Evolutionary conservation across 2,113 vertebrate species (phyloP), one percentile per base, ranked within the genome.

Genomic region (Echinops telfairi): DNA sequence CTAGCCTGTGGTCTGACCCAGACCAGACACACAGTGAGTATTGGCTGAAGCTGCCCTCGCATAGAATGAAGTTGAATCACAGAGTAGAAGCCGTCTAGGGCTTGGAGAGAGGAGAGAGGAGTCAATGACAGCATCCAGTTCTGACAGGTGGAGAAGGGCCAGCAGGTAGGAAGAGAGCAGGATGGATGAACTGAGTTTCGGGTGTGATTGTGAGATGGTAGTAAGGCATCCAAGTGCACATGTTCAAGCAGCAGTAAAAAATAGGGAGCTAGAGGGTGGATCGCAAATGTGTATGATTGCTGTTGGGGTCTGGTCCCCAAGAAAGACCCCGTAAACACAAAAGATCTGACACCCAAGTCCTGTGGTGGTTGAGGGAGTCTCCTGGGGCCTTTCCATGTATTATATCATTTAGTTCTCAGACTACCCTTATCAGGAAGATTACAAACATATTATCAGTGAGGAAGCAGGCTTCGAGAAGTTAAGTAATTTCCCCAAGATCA

Each of bases 331-430:
- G 3, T 47, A 80, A 29, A 53, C 22, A 53, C 19, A 53, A 19
- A 0, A 58, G 23, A 27, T 20, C 73, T 12, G 70, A 25, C 31
- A 68, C 10, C 10, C 58, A 12, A 27, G 47, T 16, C 6, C 2
- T 78, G 73, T 27, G 10, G 20, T 75, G 53, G 22, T 16, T 77
- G 20, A 73, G 66, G 17, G 12, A 53, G 47, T 53, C 47, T 53
- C 9, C 47, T 53, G 47, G 47, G 12, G 47, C 83, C 38, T 92
- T 86, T 22, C 22, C 36, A 11, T 80, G 29, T 47, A 27, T 66
- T 84, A 22, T 29, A 58, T 95, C 43, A 62, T 79, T 80, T 68
- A 66, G 88, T 85, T 89, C 58, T 83, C 85, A 81, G 17, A 68
- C 43, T 53, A 47, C 36, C 20, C 76, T 53, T 89, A 25, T 25